phyloP scores from a whole-genome alignment of 2,888 invertebrate genomes.

The Sepiola atlantica region DNA sequence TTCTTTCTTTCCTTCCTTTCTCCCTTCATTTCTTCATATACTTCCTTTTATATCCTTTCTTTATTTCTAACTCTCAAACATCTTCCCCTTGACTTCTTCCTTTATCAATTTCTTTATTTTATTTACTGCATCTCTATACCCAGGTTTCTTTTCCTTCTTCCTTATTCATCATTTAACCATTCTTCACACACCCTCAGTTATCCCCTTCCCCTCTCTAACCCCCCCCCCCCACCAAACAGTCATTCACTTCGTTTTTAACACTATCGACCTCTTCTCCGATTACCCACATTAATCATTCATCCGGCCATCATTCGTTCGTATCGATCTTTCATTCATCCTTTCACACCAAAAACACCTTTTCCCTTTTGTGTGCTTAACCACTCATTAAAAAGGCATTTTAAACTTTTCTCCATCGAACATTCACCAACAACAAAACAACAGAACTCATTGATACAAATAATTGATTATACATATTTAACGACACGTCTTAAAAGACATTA shows the following conservation, averaged over 20 bases:
- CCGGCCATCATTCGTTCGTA: not conserved
- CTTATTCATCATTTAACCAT: not conserved
- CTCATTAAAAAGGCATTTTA: not conserved
- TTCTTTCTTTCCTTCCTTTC: not conserved
- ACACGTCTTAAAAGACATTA: not conserved
- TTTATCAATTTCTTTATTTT: no score
- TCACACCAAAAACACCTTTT: not conserved
- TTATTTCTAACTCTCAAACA: no score
- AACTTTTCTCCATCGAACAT: not conserved
- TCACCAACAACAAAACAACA: not conserved
- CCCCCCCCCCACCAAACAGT: no score
- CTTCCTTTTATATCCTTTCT: no score
- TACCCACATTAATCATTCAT: not conserved
- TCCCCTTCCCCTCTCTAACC: no score
- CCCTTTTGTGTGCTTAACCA: not conserved
- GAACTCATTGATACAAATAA: not conserved
- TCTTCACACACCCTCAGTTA: no score
- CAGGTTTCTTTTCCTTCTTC: no score
- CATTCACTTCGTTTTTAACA: no score
- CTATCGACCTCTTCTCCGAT: not conserved
- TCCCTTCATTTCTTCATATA: no score
- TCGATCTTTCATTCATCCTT: not conserved
- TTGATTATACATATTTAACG: not conserved
- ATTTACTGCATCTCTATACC: no score
- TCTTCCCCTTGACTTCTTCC: no score